phyloP scores from a whole-genome alignment of 1,140 invertebrate species.

The Drosophila nasuta region DNA sequence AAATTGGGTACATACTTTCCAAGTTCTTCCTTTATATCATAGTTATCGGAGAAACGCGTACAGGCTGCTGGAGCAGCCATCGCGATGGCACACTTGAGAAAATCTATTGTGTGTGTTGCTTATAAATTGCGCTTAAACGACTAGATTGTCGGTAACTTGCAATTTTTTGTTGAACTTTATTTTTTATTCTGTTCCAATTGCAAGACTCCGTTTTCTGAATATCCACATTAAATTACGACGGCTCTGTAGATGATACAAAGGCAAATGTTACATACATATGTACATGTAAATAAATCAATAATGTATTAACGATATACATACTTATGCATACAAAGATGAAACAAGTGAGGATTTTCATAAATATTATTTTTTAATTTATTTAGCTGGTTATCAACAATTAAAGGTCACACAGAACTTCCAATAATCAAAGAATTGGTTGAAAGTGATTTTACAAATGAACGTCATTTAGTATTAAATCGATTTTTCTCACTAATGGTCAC shows the following conservation, averaged over 20 bases:
- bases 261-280: neutral
- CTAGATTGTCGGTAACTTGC: neutral
- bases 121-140: conserved; percentile 15
- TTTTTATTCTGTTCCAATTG: neutral
- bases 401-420: no score
- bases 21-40: conserved; percentile 99
- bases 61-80: conserved; percentile 87
- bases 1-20: conserved; percentile 95
- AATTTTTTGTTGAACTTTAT: neutral
- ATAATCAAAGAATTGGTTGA: no score
- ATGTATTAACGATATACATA: no score
- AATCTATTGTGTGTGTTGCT: conserved; percentile 78
- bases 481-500: no score
- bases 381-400: no score
- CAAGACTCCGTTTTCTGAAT: neutral
- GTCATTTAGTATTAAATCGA: no score
- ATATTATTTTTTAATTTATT: no score
- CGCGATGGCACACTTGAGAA: conserved; percentile 85
- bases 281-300: neutral
- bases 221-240: neutral
- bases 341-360: no score
- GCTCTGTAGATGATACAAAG: neutral
- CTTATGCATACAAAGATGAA: no score
- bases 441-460: no score
- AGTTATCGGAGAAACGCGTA: conserved; percentile 99